These are phyloP conservation scores for Ligdia adustata DNA, from an alignment of 2,888 invertebrate species.

Conservation along the genomic window DNA sequence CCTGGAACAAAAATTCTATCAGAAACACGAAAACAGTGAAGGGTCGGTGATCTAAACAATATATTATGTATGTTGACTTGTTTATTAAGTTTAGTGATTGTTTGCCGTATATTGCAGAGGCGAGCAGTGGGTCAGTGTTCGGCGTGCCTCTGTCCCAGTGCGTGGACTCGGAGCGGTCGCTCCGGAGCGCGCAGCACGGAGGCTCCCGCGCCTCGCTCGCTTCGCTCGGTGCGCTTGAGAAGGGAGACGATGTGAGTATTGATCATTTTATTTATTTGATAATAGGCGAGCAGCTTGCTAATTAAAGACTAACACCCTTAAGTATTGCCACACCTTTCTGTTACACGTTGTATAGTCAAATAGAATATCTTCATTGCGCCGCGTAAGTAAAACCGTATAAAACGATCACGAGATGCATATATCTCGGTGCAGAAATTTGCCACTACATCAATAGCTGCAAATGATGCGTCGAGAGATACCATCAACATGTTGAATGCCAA, in stretches of 20 bases:
- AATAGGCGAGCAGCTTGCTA: not conserved
- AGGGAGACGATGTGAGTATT: constrained; percentile 82
- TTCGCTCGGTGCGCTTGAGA: constrained; percentile 85
- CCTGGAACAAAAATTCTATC: too few relatives aligned
- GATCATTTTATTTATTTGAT: not conserved
- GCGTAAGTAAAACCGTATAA: too few relatives aligned
- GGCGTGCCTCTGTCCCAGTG: constrained; percentile 93
- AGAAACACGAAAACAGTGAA: too few relatives aligned
- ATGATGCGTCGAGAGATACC: constrained; percentile 11
- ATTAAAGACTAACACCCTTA: too few relatives aligned
- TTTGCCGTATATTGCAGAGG: too few relatives aligned
- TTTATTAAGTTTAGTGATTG: too few relatives aligned
- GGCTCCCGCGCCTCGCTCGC: constrained; percentile 90
- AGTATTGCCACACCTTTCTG: too few relatives aligned
- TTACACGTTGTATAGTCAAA: too few relatives aligned
- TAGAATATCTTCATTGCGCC: too few relatives aligned
- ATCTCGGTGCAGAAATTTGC: constrained; percentile 3
- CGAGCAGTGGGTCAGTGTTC: constrained; percentile 87
- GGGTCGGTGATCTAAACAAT: too few relatives aligned
- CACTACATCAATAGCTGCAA: constrained; percentile 16
- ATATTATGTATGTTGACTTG: too few relatives aligned
- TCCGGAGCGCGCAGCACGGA: constrained; percentile 74
- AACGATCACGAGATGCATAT: not conserved
- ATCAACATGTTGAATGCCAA: constrained; percentile 15
- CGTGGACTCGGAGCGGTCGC: constrained; percentile 89